phyloP scores from a whole-genome alignment of 2,797 vertebrate species.

The Scarus forsteni region DNA sequence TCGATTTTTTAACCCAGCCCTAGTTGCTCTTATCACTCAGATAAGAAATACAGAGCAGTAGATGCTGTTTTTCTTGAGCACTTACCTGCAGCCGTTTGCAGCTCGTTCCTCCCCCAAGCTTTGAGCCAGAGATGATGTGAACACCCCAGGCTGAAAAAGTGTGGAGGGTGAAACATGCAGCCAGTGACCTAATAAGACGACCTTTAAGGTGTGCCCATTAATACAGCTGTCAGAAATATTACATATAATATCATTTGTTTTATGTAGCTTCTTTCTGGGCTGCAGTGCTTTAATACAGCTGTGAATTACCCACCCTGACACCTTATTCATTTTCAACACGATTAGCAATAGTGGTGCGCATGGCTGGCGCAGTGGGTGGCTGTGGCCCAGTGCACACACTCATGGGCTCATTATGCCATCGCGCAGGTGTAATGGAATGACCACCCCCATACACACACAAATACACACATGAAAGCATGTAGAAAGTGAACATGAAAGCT shows the following conservation, averaged over 20 bases:
- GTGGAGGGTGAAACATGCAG: constrained; percentile 61
- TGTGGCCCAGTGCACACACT: constrained; percentile 59
- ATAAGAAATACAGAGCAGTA: background rate
- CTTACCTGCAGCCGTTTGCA: no score
- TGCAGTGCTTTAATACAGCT: constrained; percentile 78
- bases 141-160: constrained; percentile 26
- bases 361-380: constrained; percentile 74
- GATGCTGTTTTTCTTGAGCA: background rate
- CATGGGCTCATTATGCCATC: constrained; percentile 60
- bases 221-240: constrained; percentile 78
- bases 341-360: constrained; percentile 74
- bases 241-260: constrained; percentile 77
- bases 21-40: background rate
- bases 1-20: no score
- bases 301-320: constrained; percentile 81
- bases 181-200: constrained; percentile 82
- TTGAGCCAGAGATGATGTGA: constrained; percentile 45
- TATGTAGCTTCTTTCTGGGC: constrained; percentile 77
- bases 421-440: constrained; percentile 64
- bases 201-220: constrained; percentile 80
- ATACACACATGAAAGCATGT: constrained; percentile 11
- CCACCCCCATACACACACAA: constrained; percentile 8
- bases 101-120: background rate
- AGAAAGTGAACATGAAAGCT: constrained; percentile 4
- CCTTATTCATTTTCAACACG: constrained; percentile 81